Percentiles rank a stretch among this genome's conserved stretches.
Conservation (phyloP, 1,140 invertebrate genomes). For the Trichogramma pretiosum region DNA sequence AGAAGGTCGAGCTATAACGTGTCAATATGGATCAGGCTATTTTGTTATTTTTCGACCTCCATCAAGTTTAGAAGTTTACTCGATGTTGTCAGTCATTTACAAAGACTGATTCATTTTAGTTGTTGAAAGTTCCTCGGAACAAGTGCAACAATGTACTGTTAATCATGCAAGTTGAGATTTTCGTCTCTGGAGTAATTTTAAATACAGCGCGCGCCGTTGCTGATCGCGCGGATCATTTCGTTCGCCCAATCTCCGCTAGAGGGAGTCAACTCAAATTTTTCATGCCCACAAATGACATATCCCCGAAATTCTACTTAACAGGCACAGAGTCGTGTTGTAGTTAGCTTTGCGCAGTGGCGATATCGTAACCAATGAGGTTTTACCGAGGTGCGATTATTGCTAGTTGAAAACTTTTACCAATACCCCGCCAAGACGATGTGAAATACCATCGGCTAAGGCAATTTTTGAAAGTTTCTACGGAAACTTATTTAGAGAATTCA, state of each 20-base stretch:
- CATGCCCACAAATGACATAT: conserved; percentile 17
- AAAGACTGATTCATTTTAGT: no score
- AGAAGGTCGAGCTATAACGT: conserved; percentile 4
- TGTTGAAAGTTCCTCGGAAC: no score
- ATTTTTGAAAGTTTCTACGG: conserved; percentile 57
- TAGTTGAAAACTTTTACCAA: conserved; percentile 89
- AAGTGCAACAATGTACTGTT: no score
- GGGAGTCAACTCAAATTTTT: conserved; percentile 2
- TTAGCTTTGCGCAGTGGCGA: conserved; percentile 68
- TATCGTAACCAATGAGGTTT: conserved; percentile 80
- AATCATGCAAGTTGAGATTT: no score
- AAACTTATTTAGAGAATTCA: conserved; percentile 27
- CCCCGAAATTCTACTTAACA: no score
- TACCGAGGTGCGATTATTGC: conserved; percentile 81
- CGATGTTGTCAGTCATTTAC: no score
- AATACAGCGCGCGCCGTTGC: not conserved
- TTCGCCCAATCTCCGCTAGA: conserved; percentile 9
- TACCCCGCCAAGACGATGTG: conserved; percentile 86
- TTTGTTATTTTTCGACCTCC: no score
- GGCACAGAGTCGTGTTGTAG: no score
- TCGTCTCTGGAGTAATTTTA: no score
- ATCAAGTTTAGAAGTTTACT: no score
- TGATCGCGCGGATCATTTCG: no score
- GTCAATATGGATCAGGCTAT: not conserved
- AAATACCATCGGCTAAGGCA: conserved; percentile 83